Base-by-base conservation (phyloP, 2,797 vertebrate species). In the Avahi laniger region DNA sequence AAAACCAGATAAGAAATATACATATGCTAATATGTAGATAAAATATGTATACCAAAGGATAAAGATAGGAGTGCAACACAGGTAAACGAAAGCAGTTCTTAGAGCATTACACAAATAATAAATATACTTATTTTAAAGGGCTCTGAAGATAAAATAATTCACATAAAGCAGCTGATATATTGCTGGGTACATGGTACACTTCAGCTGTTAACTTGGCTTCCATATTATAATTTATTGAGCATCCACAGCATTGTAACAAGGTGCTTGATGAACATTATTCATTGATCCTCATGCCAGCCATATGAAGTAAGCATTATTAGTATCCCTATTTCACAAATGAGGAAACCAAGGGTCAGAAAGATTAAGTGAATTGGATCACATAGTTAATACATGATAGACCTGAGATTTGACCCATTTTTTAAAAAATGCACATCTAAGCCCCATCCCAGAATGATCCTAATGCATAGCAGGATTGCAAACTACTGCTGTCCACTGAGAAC, bases 71-170 rank as follows among this genome's bases (percentile, higher is more conserved):
- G 50, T 78, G 14, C 33, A 79, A 70, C 67, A 70, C 18, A 33
- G 33, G 48, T 41, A 89, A 93, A 67, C 67, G 1, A 80, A 95
- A 75, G 35, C 10, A 70, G 52, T 75, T 82, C 67, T 90, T 87
- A 79, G 22, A 54, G 22, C 78, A 35, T 33, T 92, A 48, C 10
- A 90, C 9, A 12, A 84, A 88, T 93, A 78, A 80, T n/a, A 89
- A 83, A 65, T 41, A 1, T 70, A 35, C 17, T 90, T 79, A 83
- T 26, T 75, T 92, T 78, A 67, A 83, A 54, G 30, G 63, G 15
- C 67, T 82, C 50, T 54, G 41, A 75, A 81, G 46, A 91, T 73
- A 86, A 96, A 93, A 54, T 86, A 82, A 91, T 84, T 96, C 33
- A 50, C 28, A 89, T 50, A 94, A 73, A 82, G 10, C 24, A 83